phyloP scores from a whole-genome alignment of 2,113 vertebrate species.

The Albula glossodonta region DNA sequence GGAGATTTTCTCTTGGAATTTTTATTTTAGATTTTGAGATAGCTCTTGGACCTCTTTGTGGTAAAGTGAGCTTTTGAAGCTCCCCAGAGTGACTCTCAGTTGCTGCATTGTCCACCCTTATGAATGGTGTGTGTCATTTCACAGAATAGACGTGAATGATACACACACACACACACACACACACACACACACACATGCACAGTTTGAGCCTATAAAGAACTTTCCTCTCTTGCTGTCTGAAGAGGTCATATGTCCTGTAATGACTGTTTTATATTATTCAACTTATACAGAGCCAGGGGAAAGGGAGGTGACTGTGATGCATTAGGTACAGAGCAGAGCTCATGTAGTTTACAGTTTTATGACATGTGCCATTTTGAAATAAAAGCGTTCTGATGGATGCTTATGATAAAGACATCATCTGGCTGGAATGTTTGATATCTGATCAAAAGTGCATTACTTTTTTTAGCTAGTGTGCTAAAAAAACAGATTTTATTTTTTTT shows the following conservation, averaged over 20 bases:
- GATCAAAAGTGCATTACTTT: background rate
- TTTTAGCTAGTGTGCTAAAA: background rate
- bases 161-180: too few relatives aligned
- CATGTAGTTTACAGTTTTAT: background rate
- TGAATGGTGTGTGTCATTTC: too few relatives aligned
- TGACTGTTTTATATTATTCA: background rate
- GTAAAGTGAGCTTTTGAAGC: too few relatives aligned
- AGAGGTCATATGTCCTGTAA: background rate
- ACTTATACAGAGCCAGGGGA: background rate
- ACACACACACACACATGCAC: too few relatives aligned
- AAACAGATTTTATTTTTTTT: background rate
- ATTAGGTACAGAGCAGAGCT: background rate
- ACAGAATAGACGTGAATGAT: too few relatives aligned
- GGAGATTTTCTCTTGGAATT: too few relatives aligned
- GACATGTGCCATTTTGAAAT: background rate
- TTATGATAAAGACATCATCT: background rate
- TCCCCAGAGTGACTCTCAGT: too few relatives aligned
- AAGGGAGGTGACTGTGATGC: background rate
- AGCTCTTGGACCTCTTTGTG: too few relatives aligned
- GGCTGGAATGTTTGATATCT: background rate
- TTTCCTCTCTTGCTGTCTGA: background rate
- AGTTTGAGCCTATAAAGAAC: background rate
- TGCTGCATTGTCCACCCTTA: too few relatives aligned
- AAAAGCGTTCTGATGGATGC: background rate
- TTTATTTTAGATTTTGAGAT: too few relatives aligned